These are phyloP conservation scores for Piaya cayana DNA, from an alignment of 2,113 vertebrate genomes.

Conservation along the genomic window DNA sequence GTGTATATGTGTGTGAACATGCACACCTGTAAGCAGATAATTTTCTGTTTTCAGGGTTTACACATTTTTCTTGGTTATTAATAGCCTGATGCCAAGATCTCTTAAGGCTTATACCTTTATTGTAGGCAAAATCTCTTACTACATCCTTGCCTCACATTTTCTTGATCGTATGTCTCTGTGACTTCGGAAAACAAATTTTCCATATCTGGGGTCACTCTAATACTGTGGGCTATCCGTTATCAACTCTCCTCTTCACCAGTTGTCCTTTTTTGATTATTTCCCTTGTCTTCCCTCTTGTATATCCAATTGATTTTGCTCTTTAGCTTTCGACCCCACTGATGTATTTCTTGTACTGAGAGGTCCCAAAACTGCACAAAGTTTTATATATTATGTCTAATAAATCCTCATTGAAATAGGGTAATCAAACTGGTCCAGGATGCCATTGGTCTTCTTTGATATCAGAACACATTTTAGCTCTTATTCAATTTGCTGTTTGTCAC, in stretches of 20 bases:
- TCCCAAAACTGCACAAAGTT: background rate
- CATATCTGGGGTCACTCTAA: background rate
- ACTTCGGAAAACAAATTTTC: background rate
- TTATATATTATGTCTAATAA: background rate
- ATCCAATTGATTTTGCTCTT: background rate
- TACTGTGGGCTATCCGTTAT: background rate
- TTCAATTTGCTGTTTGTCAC: background rate
- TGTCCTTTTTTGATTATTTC: background rate
- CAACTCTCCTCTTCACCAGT: background rate
- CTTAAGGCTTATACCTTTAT: background rate
- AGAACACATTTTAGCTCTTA: background rate
- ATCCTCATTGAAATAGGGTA: background rate
- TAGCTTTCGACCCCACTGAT: background rate
- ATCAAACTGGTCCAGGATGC: background rate
- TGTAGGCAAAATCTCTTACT: background rate
- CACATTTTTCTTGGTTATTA: background rate
- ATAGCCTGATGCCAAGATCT: background rate
- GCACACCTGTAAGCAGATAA: background rate
- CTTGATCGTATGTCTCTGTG: background rate
- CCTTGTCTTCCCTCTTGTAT: background rate
- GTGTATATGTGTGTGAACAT: rapidly evolving
- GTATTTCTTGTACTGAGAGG: background rate
- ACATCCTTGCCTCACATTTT: background rate
- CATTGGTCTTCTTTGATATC: background rate
- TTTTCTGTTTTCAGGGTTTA: background rate